Evolutionary conservation across 2,888 invertebrate species (phyloP), one percentile per base, ranked within the genome.

Genomic region (Idaea dimidiata): DNA sequence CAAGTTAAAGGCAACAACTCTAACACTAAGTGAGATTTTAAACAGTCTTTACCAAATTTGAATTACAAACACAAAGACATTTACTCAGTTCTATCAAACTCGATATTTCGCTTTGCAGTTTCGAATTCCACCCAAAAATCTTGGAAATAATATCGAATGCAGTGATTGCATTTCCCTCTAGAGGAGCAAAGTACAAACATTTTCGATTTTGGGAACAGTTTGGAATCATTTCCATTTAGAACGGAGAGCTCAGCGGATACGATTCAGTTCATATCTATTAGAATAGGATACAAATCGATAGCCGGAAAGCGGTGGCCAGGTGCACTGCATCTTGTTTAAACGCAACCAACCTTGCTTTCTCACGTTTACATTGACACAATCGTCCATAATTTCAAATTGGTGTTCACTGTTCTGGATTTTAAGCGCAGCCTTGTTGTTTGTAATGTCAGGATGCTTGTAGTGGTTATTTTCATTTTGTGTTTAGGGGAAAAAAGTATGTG

Each of bases 261-360:
- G 61, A 69, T 74, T 73, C 72, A 72, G 70, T 77, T 74, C 69
- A 76, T 75, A 73, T 73, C 72, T 74, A 72, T 79, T 76, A 72
- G 71, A 72, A 69, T 69, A 72, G 67, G 71, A 72, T 68, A 69
- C 71, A 70, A 75, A 80, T 82, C 79, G 72, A 78, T 80, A 76
- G 65, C 66, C 64, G 69, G 33, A 56, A 57, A 17, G 58, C 10
- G 58, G 16, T 68, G 70, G 66, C 76, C 82, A 78, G 81, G 79
- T 78, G 77, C 72, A 72, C 63, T 62, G 60, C 68, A 65, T 66
- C 59, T 67, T 64, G 63, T 61, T 24, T 61, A 64, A n/a, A 56
- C 66, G 43, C 10, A 62, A 64, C 43, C 8, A 10, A 14, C 63
- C 62, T 62, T 14, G 10, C 63, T 75, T 80, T 80, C 80, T 76